phyloP scores from a whole-genome alignment of 2,113 vertebrate genomes.

The Fulmarus glacialis region DNA sequence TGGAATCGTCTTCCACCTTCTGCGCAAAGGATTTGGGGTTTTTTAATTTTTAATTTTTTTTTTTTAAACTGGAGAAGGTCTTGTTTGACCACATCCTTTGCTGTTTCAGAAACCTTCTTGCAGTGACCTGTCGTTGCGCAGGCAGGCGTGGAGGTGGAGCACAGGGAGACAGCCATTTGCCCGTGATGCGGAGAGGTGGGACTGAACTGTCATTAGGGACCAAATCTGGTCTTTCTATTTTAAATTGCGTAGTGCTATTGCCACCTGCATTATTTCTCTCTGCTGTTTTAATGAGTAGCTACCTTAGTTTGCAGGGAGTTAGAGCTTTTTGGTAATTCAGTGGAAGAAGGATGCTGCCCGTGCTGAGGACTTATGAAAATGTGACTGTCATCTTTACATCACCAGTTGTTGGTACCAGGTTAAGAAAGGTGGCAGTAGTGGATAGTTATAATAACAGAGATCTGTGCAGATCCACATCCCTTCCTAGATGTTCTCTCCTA shows the following conservation, averaged over 20 bases:
- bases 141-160: not conserved
- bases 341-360: not conserved
- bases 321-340: not conserved
- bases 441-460: fast-evolving
- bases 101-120: not conserved
- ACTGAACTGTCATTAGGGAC: not conserved
- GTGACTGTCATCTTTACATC: no score
- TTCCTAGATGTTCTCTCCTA: not conserved
- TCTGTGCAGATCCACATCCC: not conserved
- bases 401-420: not conserved
- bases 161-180: not conserved
- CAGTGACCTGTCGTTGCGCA: fast-evolving
- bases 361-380: fast-evolving
- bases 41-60: no score
- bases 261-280: fast-evolving
- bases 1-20: not conserved
- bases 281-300: not conserved
- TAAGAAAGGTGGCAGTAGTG: not conserved
- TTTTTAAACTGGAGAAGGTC: not conserved
- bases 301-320: not conserved
- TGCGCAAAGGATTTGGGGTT: not conserved
- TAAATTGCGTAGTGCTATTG: not conserved
- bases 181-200: not conserved
- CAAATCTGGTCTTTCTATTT: not conserved
- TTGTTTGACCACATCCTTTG: not conserved